These are phyloP conservation scores for Rhodinocichla rosea DNA, from an alignment of 2,113 vertebrate species.

Conservation along the genomic window DNA sequence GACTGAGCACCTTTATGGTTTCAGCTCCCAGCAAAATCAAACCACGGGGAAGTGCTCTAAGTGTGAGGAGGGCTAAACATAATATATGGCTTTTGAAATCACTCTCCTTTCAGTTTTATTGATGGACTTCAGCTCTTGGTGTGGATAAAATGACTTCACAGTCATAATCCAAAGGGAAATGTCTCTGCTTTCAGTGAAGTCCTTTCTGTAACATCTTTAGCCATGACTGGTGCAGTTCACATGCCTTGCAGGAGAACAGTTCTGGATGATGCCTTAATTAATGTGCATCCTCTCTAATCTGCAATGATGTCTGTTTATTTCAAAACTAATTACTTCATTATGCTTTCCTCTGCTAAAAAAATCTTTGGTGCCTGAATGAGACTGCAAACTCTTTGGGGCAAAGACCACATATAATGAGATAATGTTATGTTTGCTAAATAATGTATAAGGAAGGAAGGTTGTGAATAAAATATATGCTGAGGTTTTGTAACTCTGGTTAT, in stretches of 20 bases:
- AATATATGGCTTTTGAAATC: neutral
- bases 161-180: neutral
- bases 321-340: conserved; percentile 21
- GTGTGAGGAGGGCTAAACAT: neutral
- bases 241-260: neutral
- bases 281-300: conserved; percentile 4
- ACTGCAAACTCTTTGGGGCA: neutral
- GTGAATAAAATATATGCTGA: conserved; percentile 5
- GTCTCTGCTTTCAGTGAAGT: neutral
- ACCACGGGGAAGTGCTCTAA: neutral
- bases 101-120: neutral
- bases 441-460: neutral
- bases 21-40: conserved; percentile 2
- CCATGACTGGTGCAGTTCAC: neutral
- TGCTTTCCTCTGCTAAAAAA: neutral
- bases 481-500: neutral
- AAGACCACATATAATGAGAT: neutral
- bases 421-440: conserved; percentile 22
- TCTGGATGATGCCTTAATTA: conserved; percentile 42
- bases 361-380: neutral
- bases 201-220: neutral
- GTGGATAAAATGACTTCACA: neutral
- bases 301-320: conserved; percentile 1
- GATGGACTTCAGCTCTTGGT: neutral
- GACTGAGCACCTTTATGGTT: neutral